A percentile compares a stretch with the other conserved stretches of the same genome.
These are phyloP conservation scores for Trichonephila clavata DNA, from an alignment of 1,140 invertebrate species.

Conservation along the genomic window DNA sequence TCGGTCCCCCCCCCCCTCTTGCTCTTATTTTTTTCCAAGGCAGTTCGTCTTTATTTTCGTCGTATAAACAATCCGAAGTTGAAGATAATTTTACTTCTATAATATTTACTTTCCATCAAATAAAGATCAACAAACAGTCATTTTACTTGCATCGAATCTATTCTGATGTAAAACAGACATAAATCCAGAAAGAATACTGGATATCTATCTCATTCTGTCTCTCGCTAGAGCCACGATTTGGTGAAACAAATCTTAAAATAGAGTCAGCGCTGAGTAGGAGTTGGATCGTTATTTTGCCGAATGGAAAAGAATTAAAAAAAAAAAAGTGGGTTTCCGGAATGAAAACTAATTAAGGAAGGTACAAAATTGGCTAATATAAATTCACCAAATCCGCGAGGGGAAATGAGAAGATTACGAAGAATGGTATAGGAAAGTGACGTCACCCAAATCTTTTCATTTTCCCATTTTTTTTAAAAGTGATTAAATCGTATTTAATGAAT, in stretches of 20 bases:
- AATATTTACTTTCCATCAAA: background rate
- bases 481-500: background rate
- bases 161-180: background rate
- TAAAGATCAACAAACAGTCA: background rate
- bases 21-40: no score
- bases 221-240: no score
- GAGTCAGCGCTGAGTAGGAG: no score
- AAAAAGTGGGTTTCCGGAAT: background rate
- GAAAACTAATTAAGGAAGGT: constrained; percentile 11
- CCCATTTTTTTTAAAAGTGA: no score
- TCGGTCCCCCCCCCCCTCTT: no score
- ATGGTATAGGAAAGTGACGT: background rate
- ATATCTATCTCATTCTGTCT: background rate
- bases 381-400: background rate
- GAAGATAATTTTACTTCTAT: background rate
- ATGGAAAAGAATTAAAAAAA: background rate
- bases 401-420: background rate
- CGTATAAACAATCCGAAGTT: no score
- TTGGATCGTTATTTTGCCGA: no score
- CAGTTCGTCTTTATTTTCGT: no score
- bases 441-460: background rate
- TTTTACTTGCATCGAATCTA: background rate
- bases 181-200: background rate
- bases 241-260: no score
- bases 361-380: constrained; percentile 9